A percentile compares a stretch with the other conserved stretches of the same genome.
These are phyloP conservation scores for Hedya salicella DNA, from an alignment of 2,888 invertebrate species.

Conservation along the genomic window DNA sequence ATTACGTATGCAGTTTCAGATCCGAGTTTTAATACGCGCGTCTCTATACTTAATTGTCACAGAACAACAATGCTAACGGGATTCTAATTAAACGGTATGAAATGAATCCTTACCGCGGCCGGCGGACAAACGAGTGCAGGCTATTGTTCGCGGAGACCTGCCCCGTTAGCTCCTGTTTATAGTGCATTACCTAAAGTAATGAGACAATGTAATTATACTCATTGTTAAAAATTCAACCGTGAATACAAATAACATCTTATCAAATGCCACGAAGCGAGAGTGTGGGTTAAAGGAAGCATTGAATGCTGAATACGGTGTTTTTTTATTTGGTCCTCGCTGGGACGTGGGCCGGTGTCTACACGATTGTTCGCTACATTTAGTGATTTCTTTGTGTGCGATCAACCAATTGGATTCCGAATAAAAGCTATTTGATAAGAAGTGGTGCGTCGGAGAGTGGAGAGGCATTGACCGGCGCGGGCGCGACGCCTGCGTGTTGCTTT, in stretches of 20 bases:
- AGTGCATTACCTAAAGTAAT: slow-evolving; percentile 10
- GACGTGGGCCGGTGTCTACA: not conserved
- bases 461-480: not conserved
- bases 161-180: slow-evolving; percentile 20
- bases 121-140: slow-evolving; percentile 14
- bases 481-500: slow-evolving; percentile 29
- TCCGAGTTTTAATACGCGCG: not conserved
- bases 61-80: slow-evolving; percentile 7
- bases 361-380: not conserved
- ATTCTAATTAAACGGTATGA: slow-evolving; percentile 15
- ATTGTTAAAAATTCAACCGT: slow-evolving; percentile 5
- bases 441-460: not conserved
- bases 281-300: not conserved
- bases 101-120: slow-evolving; percentile 14
- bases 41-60: not conserved
- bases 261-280: not conserved
- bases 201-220: slow-evolving; percentile 17
- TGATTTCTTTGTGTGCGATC: not conserved
- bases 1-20: too few species aligned
- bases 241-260: not conserved
- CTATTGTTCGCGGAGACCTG: slow-evolving; percentile 17
- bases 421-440: slow-evolving; percentile 5
- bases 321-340: not conserved
- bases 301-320: not conserved
- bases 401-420: not conserved